Evolutionary conservation across 2,888 invertebrate species (phyloP), one percentile per base, ranked within the genome.

Genomic region (Chymomyza amoena): DNA sequence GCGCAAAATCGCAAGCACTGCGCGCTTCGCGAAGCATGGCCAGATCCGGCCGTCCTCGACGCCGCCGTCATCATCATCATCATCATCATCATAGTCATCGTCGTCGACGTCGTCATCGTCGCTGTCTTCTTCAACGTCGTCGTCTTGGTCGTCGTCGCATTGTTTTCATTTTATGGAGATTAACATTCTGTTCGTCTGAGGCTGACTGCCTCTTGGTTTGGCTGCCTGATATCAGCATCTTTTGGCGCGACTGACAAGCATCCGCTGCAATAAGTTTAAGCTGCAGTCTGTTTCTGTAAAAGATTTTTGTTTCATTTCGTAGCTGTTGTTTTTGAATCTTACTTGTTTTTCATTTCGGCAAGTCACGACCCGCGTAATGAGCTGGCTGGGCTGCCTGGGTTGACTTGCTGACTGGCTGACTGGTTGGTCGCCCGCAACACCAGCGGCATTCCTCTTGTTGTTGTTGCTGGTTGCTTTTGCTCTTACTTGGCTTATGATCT

Each of bases 341-440:
- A 87, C 84, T 83, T 84, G 87, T 83, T 87, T 83, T 76, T 75
- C 84, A 84, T 87, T 85, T 85, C 75, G 88, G 85, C 88, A 81
- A 85, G 85, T 85, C 85, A 85, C 85, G 85, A 85, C 85, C 87
- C 80, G 80, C 87, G 84, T 85, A 85, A 85, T 85, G 88, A 85
- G 85, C 88, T 62, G 59, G 7, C 20, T 20, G 36, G 20, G 45
- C 20, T 61, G 45, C 39, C 62, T 15, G 45, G 62, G 62, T 18
- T 63, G 51, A 39, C 51, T 63, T 50, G 20, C 28, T 61, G 61
- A 16, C 13, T 16, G 32, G 20, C 28, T 61, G 61, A 16, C 13
- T 16, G 32, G 64, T 32, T 32, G 16, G 54, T 28, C 63, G 54
- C 25, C 60, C 32, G 39, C 60, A 60, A 60, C 60, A 60, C 52